Evolutionary conservation across 2,888 invertebrate species (phyloP), one percentile per base, ranked within the genome.

Genomic region (Ypsolopha sequella): DNA sequence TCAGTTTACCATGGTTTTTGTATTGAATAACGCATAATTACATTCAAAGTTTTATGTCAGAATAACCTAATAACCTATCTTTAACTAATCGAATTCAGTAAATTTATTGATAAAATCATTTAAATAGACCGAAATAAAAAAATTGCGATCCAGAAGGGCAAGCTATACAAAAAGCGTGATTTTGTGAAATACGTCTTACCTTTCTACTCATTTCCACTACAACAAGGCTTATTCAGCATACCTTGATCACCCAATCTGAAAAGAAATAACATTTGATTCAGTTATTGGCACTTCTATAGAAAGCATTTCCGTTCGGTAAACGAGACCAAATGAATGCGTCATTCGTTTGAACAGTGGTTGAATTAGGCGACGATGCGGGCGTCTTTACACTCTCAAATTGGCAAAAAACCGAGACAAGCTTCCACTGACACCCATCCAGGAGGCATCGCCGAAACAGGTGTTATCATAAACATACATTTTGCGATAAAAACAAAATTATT

Each of bases 391-490:
- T 77, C 74, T 71, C 80, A 85, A 84, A 85, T 82, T 85, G 82
- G 82, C 84, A 86, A 86, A 86, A 86, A 86, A 80, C 77, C 70
- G 75, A 73, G 76, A 84, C 85, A 82, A 78, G 77, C 67, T 66
- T 68, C 73, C 73, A 70, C 70, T 80, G 86, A 86, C 86, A 86
- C 82, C 80, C 84, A 84, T 82, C 82, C 80, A 67, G 76, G 81
- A 81, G 81, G 84, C 82, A 85, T 84, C 81, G 76, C 68, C 76
- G 81, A 84, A 86, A 85, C 86, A 86, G 85, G 85, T 86, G 86
- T 86, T 86, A 86, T 86, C 84, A 85, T 85, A 86, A 86, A 86
- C 86, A 85, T 85, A 86, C 84, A 80, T 84, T 85, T 84, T 82
- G 78, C 64, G 72, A 85, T 81, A 86, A 86, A 85, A 85, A 85